Conservation (phyloP, 2,113 vertebrate genomes). For the Cynocephalus volans region DNA sequence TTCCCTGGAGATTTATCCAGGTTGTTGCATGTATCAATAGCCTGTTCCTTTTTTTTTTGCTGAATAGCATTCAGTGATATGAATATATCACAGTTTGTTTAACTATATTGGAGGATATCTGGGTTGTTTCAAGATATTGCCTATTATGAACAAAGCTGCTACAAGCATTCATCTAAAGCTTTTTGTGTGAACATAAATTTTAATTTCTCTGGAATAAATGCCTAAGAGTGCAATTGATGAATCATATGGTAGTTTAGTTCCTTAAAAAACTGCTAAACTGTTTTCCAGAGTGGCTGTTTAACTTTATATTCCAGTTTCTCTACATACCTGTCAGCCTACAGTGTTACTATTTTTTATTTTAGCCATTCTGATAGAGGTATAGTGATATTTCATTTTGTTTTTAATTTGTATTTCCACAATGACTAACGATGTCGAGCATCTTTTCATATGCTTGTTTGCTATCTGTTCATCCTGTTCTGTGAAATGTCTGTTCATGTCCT, state of each 20-base stretch:
- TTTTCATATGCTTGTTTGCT: slow-evolving; percentile 2
- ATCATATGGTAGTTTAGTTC: background rate
- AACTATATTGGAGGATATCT: background rate
- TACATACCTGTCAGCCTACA: background rate
- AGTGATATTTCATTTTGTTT: background rate
- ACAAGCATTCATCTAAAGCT: background rate
- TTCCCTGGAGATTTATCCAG: background rate
- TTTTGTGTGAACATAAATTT: background rate
- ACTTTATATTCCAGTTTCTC: background rate
- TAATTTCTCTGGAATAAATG: background rate
- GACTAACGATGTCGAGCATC: background rate
- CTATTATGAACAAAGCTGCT: background rate
- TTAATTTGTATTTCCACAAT: background rate
- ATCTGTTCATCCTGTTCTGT: background rate
- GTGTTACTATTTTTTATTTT: background rate
- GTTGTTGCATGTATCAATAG: background rate
- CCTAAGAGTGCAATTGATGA: background rate
- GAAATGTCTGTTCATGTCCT: background rate
- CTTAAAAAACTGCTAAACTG: background rate
- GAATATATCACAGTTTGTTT: background rate
- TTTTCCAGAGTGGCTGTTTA: background rate
- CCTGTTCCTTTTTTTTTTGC: background rate
- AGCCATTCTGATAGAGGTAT: background rate
- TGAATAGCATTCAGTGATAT: background rate
- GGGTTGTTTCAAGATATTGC: background rate